phyloP scores from a whole-genome alignment of 2,888 invertebrate genomes.

The Eumacrocentrus americanus region DNA sequence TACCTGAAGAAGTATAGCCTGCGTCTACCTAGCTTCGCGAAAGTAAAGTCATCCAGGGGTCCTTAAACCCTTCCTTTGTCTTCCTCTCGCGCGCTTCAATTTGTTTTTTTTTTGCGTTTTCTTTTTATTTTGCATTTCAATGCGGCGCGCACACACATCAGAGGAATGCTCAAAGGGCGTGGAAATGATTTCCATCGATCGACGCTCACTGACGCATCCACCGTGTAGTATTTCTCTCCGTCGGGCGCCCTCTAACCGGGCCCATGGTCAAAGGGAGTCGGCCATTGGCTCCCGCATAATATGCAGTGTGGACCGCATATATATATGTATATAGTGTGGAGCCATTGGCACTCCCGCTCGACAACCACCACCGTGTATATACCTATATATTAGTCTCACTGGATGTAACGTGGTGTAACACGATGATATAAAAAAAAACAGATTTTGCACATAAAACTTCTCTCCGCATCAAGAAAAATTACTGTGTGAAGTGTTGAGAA shows the following conservation, averaged over 20 bases:
- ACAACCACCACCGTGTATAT: not conserved
- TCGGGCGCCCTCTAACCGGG: slow-evolving; percentile 36
- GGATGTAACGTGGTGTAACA: not conserved
- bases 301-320: slow-evolving; percentile 25
- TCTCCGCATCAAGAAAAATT: slow-evolving; percentile 18
- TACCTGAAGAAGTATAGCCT: slow-evolving; percentile 21
- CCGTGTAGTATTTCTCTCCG: slow-evolving; percentile 19
- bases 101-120: slow-evolving; percentile 26
- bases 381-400: not conserved
- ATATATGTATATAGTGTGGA: not conserved
- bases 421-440: not conserved
- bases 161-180: slow-evolving; percentile 37
- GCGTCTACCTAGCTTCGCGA: slow-evolving; percentile 24
- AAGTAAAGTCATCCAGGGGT: slow-evolving; percentile 28
- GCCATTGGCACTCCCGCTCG: slow-evolving; percentile 13
- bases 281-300: slow-evolving; percentile 41
- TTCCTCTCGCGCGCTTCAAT: slow-evolving; percentile 29
- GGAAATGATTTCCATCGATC: slow-evolving; percentile 55
- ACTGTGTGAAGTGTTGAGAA: not conserved
- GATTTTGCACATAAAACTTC: not conserved
- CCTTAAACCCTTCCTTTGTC: slow-evolving; percentile 28
- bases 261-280: slow-evolving; percentile 39
- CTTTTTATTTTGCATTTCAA: slow-evolving; percentile 23
- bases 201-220: slow-evolving; percentile 42
- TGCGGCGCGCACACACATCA: slow-evolving; percentile 13